Conservation (phyloP, 2,888 invertebrate genomes). For the Rhyacophila evoluta region DNA sequence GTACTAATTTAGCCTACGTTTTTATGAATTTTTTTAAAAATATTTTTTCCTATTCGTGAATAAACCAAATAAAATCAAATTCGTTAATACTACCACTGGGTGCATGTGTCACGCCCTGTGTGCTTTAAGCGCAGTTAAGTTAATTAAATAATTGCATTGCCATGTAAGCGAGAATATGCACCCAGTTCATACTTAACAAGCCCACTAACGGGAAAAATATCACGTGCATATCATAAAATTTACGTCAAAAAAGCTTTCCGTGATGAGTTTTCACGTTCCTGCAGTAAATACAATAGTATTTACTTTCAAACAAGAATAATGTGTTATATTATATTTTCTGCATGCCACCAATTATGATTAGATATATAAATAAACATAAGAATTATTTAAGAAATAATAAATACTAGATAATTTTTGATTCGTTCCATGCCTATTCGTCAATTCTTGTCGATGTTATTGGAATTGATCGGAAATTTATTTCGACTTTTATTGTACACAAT, state of each 20-base stretch:
- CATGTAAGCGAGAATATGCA: constrained; percentile 42
- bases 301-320: too few species aligned
- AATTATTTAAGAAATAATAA: too few species aligned
- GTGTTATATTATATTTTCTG: too few species aligned
- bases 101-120: constrained; percentile 28
- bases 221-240: background rate
- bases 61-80: background rate
- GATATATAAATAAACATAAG: too few species aligned
- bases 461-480: too few species aligned
- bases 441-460: too few species aligned
- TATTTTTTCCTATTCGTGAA: background rate
- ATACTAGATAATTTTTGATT: too few species aligned
- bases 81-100: background rate
- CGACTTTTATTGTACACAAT: too few species aligned
- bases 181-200: constrained; percentile 12
- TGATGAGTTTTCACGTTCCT: background rate
- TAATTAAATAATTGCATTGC: constrained; percentile 49
- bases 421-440: too few species aligned
- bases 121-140: constrained; percentile 15
- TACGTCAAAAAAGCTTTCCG: background rate
- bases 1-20: too few species aligned
- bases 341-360: too few species aligned
- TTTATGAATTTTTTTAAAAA: too few species aligned
- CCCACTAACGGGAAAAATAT: background rate
- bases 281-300: background rate